These are phyloP conservation scores for Galagoides demidoff DNA, from an alignment of 2,797 vertebrate species.

Conservation along the genomic window DNA sequence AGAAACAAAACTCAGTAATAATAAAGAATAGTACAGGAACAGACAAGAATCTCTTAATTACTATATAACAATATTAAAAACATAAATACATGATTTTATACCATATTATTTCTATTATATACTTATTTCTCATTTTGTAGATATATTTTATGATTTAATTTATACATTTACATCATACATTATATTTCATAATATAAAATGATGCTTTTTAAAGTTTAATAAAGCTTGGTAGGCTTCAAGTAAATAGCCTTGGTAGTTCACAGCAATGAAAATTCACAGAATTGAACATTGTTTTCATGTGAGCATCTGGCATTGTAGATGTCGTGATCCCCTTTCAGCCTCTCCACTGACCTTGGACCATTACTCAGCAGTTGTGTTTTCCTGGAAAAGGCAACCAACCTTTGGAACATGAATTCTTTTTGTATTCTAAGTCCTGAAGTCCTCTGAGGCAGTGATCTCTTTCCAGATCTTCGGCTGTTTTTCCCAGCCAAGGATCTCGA, in stretches of 20 bases:
- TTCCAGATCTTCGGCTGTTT: background rate
- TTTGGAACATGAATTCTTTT: background rate
- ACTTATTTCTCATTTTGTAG: background rate
- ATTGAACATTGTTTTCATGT: background rate
- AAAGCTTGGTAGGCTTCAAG: background rate
- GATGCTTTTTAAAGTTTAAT: conserved; percentile 23
- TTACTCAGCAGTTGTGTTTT: background rate
- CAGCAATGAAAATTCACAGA: conserved; percentile 3
- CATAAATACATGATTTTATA: background rate
- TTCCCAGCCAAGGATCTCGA: background rate
- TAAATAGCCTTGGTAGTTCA: background rate
- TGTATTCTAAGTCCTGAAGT: background rate
- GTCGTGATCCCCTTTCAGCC: background rate
- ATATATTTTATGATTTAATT: conserved; percentile 2
- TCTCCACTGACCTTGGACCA: background rate
- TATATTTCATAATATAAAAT: conserved; percentile 43
- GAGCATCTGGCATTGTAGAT: background rate
- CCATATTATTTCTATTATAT: background rate
- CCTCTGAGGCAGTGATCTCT: background rate
- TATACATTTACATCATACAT: background rate
- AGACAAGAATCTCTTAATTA: conserved; percentile 22
- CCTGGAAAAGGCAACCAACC: background rate
- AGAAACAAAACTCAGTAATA: background rate
- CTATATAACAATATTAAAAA: conserved; percentile 32
- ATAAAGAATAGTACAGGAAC: background rate